These are phyloP conservation scores for Lamellibrachia columna DNA, from an alignment of 2,888 invertebrate genomes.

Conservation along the genomic window DNA sequence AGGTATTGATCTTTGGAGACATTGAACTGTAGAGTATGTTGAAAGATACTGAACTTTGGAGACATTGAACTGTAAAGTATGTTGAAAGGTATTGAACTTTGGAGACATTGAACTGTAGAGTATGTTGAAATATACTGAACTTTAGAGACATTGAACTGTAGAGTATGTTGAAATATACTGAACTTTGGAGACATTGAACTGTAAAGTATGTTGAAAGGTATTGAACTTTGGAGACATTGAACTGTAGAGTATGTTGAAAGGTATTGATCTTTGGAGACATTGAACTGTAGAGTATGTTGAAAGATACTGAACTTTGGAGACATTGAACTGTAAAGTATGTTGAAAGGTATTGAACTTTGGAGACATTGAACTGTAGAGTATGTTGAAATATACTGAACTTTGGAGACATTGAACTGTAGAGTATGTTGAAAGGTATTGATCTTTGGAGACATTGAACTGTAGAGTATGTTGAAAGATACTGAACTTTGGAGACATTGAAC, in stretches of 20 bases:
- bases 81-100: not conserved
- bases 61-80: not conserved
- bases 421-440: not conserved
- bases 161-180: too few species aligned
- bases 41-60: not conserved
- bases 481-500: not conserved
- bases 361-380: too few species aligned
- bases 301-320: not conserved
- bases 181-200: too few species aligned
- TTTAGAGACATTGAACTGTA: too few species aligned
- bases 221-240: not conserved
- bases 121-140: too few species aligned
- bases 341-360: too few species aligned
- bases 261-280: not conserved
- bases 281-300: not conserved
- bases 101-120: too few species aligned
- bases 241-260: not conserved
- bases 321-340: too few species aligned
- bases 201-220: not conserved
- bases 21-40: too few species aligned
- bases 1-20: too few species aligned
- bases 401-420: too few species aligned
- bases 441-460: not conserved
- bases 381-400: too few species aligned
- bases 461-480: not conserved